These are phyloP conservation scores for Notarius lentiginosus DNA, from an alignment of 2,113 vertebrate genomes.

Conservation along the genomic window DNA sequence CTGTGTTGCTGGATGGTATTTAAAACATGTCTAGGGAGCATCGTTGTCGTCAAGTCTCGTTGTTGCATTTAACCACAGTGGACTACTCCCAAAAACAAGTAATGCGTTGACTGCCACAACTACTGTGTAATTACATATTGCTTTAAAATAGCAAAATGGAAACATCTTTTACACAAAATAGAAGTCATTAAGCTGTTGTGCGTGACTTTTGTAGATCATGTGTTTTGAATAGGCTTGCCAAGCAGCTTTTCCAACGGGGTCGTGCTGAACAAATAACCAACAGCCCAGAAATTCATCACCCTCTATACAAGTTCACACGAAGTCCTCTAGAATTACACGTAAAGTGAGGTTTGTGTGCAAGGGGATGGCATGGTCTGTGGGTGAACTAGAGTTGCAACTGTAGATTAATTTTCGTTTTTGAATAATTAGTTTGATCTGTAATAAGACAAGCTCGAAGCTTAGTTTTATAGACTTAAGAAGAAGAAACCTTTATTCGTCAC, in stretches of 20 bases:
- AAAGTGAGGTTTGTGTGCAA: background rate
- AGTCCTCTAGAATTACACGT: background rate
- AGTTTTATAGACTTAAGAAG: background rate
- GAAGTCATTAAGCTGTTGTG: background rate
- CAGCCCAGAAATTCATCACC: background rate
- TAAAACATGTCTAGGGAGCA: background rate
- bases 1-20: background rate
- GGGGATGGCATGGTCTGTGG: background rate
- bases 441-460: background rate
- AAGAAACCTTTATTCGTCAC: too few species aligned
- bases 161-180: background rate
- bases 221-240: background rate
- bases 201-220: background rate
- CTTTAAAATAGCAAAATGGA: background rate
- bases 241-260: background rate
- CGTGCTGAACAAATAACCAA: background rate
- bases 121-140: background rate
- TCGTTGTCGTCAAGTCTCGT: background rate
- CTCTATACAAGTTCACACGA: background rate
- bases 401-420: background rate
- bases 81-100: background rate
- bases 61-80: background rate
- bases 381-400: background rate
- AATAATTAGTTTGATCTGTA: background rate
- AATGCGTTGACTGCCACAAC: background rate